Conservation (phyloP, 2,888 invertebrate species). For the Electrophaes corylata region DNA sequence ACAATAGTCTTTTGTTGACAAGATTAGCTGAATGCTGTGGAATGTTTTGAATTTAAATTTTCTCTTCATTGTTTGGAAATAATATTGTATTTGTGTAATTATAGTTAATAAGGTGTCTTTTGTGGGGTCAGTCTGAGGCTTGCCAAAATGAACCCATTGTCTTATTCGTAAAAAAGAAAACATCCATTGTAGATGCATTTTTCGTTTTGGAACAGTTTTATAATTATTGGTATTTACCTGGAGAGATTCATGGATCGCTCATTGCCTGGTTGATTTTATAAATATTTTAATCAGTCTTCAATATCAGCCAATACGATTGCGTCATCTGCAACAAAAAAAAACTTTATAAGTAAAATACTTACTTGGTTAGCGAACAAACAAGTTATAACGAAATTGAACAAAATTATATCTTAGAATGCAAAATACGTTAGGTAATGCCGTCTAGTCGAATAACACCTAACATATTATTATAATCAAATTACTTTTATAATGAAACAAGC, state of each 20-base stretch:
- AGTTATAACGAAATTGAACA: constrained; percentile 50
- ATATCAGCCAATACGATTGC: constrained; percentile 63
- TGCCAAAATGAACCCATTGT: constrained; percentile 30
- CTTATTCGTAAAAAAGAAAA: constrained; percentile 13
- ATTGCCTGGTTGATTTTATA: constrained; percentile 68
- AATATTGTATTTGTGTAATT: constrained; percentile 51
- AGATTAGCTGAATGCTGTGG: constrained; percentile 82
- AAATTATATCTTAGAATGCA: constrained; percentile 54
- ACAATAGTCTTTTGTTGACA: constrained; percentile 83
- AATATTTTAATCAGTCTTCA: constrained; percentile 77
- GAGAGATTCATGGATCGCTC: constrained; percentile 66
- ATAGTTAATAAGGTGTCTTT: constrained; percentile 24
- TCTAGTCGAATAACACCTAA: constrained; percentile 46
- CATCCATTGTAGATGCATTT: background rate
- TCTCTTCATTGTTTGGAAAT: constrained; percentile 77
- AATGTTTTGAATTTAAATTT: constrained; percentile 80
- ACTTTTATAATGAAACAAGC: constrained; percentile 63
- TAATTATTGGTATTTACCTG: constrained; percentile 49
- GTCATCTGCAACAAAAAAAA: constrained; percentile 74
- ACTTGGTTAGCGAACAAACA: constrained; percentile 47
- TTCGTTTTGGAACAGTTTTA: background rate
- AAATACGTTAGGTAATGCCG: constrained; percentile 50
- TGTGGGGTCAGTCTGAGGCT: constrained; percentile 26
- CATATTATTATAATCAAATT: constrained; percentile 63
- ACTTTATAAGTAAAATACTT: constrained; percentile 41